Evolutionary conservation across 2,113 vertebrate genomes (phyloP).

Genomic region (Aleadryas rufinucha): DNA sequence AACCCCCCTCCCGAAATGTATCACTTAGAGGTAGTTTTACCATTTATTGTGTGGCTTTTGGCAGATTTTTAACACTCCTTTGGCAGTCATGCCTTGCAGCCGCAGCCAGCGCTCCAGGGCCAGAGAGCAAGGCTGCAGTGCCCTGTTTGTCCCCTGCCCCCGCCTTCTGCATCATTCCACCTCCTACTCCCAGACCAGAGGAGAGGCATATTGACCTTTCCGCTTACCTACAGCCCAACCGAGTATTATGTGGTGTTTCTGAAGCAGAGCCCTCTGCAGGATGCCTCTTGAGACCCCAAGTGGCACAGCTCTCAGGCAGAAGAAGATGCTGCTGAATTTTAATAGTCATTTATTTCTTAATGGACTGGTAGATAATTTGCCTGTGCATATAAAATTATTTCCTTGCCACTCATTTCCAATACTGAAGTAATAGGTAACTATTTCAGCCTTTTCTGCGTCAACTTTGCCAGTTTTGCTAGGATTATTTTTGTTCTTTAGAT

Average conservation of each 20-base stretch:
- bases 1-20: not conserved
- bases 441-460: not conserved
- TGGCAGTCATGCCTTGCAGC: not conserved
- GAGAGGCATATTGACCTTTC: not conserved
- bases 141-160: not conserved
- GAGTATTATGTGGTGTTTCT: rapidly evolving
- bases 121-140: not conserved
- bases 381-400: not conserved
- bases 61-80: not conserved
- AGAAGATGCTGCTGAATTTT: not conserved
- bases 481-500: not conserved
- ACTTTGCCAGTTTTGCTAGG: not conserved
- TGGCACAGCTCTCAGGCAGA: not conserved
- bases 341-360: not conserved
- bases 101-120: rapidly evolving
- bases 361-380: not conserved
- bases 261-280: not conserved
- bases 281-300: not conserved
- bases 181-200: not conserved
- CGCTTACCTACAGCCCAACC: rapidly evolving
- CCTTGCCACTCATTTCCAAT: not conserved
- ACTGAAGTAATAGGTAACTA: not conserved
- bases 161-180: not conserved
- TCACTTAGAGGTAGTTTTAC: not conserved
- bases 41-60: constrained; percentile 2